Evolutionary conservation across 2,888 invertebrate genomes (phyloP), one percentile per base, ranked within the genome.

Genomic region (Chalcosyrphus nemorum): DNA sequence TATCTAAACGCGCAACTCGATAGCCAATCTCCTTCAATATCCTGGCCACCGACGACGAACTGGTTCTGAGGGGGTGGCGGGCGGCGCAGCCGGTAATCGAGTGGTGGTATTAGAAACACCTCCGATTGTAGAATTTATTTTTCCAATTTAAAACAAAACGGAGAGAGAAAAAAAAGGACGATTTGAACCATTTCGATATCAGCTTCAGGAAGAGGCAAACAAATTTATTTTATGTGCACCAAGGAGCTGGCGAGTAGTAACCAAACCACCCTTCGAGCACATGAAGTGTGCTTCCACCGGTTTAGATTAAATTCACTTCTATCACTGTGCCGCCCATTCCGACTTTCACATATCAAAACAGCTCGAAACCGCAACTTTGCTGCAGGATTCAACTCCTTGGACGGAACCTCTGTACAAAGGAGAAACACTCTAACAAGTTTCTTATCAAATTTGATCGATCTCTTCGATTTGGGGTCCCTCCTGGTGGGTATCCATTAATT

Each of bases 371-470:
- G 72, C 82, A 74, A 80, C 38, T 68, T 41, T 19, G n/a, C n/a
- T 47, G 27, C 6, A 21, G 27, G 38, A 11, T 15, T 6, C 52
- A 6, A 1, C 35, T 4, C 45, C 65, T n/a, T 45, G 27, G 13
- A n/a, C n/a, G n/a, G n/a, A n/a, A n/a, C n/a, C n/a, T n/a, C 4
- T 1, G 13, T 35, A 32, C 41, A n/a, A n/a, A 54, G 13, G 52
- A 68, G 70, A 24, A 65, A 57, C 61, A 84, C 80, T 80, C 84
- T 80, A 80, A 84, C 84, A 84, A 84, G 84, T 84, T 84, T 70
- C 74, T 84, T 84, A 84, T 84, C 84, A 59, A 70, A 65, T 80
- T 80, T 84, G 84, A 84, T 84, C 74, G 80, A 84, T 80, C 84
- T 80, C 45, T 70, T 80, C 74, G 65, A 71, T 68, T 80, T 75